Conservation (phyloP, 2,797 vertebrate genomes). For the Gymnothorax reevesii region DNA sequence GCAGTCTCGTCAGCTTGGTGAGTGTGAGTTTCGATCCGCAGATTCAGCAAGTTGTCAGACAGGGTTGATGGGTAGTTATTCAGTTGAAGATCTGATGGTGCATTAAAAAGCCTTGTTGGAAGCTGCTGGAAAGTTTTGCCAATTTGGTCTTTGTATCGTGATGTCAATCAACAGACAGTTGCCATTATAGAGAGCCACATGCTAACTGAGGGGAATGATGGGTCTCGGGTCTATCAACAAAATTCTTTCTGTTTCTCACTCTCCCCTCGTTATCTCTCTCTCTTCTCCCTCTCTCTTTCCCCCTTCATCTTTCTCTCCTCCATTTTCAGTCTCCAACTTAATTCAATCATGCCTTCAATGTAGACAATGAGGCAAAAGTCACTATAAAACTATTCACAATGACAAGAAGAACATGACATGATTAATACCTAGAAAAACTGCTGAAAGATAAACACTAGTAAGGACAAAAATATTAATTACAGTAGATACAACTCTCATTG, state of each 20-base stretch:
- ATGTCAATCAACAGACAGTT: slow-evolving; percentile 31
- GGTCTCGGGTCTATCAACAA: background rate
- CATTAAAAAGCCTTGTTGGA: slow-evolving; percentile 19
- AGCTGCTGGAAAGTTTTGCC: background rate
- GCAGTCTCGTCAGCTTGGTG: background rate
- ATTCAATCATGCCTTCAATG: no score
- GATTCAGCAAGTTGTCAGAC: background rate
- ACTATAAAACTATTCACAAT: no score
- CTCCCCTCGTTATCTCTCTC: no score
- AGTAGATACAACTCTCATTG: no score
- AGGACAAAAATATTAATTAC: no score
- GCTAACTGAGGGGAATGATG: slow-evolving; percentile 20
- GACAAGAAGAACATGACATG: no score
- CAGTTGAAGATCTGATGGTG: slow-evolving; percentile 23
- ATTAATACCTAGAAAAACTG: no score
- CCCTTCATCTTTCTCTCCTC: no score
- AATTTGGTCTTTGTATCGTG: slow-evolving; percentile 10
- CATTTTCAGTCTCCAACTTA: no score
- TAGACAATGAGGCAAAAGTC: no score
- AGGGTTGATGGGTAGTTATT: slow-evolving; percentile 14
- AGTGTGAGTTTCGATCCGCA: slow-evolving; percentile 23
- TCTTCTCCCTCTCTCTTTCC: no score
- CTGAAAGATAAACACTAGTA: no score
- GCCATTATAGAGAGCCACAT: slow-evolving; percentile 1
- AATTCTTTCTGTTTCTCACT: background rate